phyloP scores from a whole-genome alignment of 2,797 vertebrate species.

The Alectoris magna region DNA sequence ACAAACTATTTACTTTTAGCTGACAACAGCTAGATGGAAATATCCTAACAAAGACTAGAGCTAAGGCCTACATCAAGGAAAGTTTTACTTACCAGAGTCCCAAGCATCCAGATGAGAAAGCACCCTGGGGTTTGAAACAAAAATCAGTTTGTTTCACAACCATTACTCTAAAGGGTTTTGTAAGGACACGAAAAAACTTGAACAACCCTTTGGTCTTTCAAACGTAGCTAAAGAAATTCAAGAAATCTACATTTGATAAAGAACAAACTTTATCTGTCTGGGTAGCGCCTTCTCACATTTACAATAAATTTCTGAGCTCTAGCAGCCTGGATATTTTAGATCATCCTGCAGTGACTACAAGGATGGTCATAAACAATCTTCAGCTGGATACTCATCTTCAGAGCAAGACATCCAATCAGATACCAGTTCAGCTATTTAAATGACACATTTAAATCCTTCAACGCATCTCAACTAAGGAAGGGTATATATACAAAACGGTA shows the following conservation, averaged over 20 bases:
- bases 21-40: not conserved
- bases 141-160: not conserved
- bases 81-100: slow-evolving; percentile 84
- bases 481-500: slow-evolving; percentile 44
- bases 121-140: slow-evolving; percentile 83
- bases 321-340: not conserved
- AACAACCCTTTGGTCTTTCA: not conserved
- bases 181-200: not conserved
- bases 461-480: not conserved
- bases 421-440: not conserved
- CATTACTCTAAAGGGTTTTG: not conserved
- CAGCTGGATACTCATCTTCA: not conserved
- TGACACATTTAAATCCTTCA: not conserved
- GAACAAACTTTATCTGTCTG: not conserved
- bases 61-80: not conserved
- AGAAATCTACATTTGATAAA: not conserved
- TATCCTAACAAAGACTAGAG: not conserved
- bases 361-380: not conserved
- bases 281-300: not conserved
- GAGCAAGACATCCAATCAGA: not conserved
- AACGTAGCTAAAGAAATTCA: not conserved
- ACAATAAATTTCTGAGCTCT: not conserved
- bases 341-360: not conserved
- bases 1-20: not conserved
- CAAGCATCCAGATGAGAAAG: slow-evolving; percentile 88